These are phyloP conservation scores for Leptinotarsa juncta DNA, from an alignment of 2,888 invertebrate genomes.

Conservation along the genomic window DNA sequence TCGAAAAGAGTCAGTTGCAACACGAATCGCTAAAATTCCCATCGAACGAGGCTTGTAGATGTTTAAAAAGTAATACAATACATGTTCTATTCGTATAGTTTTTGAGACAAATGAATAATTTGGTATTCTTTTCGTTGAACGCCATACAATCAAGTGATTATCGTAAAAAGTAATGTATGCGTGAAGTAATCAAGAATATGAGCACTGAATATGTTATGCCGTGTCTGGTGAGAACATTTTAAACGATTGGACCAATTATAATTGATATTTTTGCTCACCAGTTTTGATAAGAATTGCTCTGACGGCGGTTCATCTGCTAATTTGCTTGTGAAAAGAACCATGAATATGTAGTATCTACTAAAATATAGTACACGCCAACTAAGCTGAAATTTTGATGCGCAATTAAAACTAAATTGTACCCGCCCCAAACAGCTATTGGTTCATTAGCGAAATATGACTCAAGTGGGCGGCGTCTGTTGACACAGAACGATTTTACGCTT, in stretches of 20 bases:
- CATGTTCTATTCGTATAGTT: neutral
- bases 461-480: no score
- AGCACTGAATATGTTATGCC: conserved; percentile 2
- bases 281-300: neutral
- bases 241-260: neutral
- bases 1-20: neutral
- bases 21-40: conserved; percentile 3
- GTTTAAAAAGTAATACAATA: neutral
- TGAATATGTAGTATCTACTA: no score
- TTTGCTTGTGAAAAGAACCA: no score
- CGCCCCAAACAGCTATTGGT: no score
- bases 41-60: neutral
- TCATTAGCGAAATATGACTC: no score
- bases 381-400: no score
- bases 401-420: no score
- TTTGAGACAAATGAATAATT: conserved; percentile 46
- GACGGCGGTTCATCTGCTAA: no score
- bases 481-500: no score
- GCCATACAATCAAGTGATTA: conserved; percentile 25
- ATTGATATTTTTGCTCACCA: neutral
- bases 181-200: conserved; percentile 21
- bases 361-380: no score
- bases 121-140: conserved; percentile 25
- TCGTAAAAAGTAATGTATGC: conserved; percentile 29
- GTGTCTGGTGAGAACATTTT: neutral